A percentile compares a stretch with the other conserved stretches of the same genome.
Conservation (phyloP, 2,888 invertebrate genomes). For the Masnerella sp. region DNA sequence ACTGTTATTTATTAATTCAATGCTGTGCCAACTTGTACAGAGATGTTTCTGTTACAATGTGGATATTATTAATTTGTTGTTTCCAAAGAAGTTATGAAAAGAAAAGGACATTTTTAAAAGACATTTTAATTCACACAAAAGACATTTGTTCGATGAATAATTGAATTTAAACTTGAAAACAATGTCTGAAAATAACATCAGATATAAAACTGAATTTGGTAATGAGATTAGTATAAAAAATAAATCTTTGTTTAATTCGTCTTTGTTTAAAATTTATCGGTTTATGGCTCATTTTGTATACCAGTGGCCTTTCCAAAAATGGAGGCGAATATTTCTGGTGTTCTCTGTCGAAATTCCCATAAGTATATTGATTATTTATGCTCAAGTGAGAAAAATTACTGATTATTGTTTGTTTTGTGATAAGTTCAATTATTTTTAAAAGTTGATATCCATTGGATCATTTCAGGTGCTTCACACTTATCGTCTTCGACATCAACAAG, state of each 20-base stretch:
- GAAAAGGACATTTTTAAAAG: too few relatives aligned
- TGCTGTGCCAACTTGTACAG: too few relatives aligned
- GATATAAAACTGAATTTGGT: too few relatives aligned
- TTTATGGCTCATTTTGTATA: constrained; percentile 19
- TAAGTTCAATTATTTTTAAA: neutral
- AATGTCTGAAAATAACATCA: too few relatives aligned
- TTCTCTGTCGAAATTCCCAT: constrained; percentile 22
- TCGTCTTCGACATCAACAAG: constrained; percentile 12
- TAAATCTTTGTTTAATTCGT: constrained; percentile 16
- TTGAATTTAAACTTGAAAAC: too few relatives aligned
- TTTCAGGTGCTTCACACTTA: neutral
- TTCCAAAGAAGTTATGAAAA: too few relatives aligned
- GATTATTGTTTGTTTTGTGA: neutral
- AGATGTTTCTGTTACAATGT: too few relatives aligned
- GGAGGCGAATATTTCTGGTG: constrained; percentile 8
- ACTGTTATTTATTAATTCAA: too few relatives aligned
- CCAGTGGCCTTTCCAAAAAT: constrained; percentile 35
- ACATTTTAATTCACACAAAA: too few relatives aligned
- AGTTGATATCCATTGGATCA: too few relatives aligned
- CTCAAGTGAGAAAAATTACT: constrained; percentile 4
- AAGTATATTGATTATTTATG: constrained; percentile 8
- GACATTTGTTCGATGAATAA: too few relatives aligned
- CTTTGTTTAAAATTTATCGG: constrained; percentile 11
- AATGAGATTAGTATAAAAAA: neutral
- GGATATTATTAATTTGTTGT: too few relatives aligned